Conservation (phyloP, 2,888 invertebrate species). For the Zonitis immaculata region DNA sequence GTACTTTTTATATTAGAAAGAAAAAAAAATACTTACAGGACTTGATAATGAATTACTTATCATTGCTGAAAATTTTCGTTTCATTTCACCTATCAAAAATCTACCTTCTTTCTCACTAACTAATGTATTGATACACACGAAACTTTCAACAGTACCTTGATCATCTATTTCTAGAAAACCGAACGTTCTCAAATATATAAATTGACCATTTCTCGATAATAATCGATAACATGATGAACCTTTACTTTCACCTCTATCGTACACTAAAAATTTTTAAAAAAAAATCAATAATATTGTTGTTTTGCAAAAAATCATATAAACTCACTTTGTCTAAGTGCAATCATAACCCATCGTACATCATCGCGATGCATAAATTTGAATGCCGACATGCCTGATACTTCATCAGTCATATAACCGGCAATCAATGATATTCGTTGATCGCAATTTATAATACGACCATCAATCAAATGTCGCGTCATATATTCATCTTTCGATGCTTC, state of each 20-base stretch:
- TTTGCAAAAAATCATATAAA: not conserved
- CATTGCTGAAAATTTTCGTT: conserved; percentile 69
- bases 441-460: conserved; percentile 84
- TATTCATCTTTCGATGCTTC: conserved; percentile 78
- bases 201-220: conserved; percentile 74
- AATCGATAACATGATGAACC: conserved; percentile 85
- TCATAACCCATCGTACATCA: conserved; percentile 84
- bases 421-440: conserved; percentile 88
- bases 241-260: conserved; percentile 74
- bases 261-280: conserved; percentile 62
- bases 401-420: conserved; percentile 84
- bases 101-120: conserved; percentile 70
- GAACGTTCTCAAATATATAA: conserved; percentile 77
- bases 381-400: conserved; percentile 82
- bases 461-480: conserved; percentile 81
- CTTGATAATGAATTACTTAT: conserved; percentile 31
- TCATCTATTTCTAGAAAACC: conserved; percentile 81
- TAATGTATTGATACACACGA: conserved; percentile 80
- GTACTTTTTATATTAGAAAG: not conserved
- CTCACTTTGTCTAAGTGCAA: conserved; percentile 77
- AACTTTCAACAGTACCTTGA: conserved; percentile 75
- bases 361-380: conserved; percentile 88
- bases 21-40: conserved; percentile 12
- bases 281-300: too few species aligned
- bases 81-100: conserved; percentile 72